Evolutionary conservation across 1,140 invertebrate genomes (phyloP).

Genomic region (Panulirus ornatus): DNA sequence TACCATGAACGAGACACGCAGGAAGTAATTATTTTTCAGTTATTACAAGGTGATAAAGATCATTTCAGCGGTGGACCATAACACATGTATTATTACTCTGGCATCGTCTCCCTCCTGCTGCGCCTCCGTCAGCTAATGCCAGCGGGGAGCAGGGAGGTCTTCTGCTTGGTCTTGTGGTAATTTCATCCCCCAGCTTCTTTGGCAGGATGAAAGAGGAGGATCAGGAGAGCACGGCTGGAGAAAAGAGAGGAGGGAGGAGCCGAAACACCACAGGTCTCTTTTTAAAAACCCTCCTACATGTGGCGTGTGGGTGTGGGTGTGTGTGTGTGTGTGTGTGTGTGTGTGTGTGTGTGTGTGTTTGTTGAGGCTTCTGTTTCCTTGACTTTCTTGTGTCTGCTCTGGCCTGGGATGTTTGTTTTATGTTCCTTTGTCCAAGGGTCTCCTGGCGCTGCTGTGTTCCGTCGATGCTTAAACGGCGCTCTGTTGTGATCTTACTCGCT

Average conservation of each 20-base stretch:
- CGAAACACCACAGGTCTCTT: no score
- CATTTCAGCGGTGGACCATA: neutral
- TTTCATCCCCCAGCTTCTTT: no score
- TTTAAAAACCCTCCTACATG: no score
- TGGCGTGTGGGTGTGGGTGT: neutral
- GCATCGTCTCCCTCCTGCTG: neutral
- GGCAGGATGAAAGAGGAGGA: neutral
- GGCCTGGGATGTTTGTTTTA: no score
- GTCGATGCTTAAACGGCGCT: no score
- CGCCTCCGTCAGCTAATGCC: neutral
- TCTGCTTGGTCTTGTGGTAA: neutral
- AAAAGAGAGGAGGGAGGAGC: neutral
- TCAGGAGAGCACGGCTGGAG: neutral
- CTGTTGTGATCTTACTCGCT: no score
- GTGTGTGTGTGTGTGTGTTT: neutral
- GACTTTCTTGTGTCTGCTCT: no score
- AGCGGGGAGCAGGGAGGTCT: neutral
- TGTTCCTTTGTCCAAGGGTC: no score
- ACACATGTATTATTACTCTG: neutral
- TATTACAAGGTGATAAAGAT: neutral
- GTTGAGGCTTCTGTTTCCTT: neutral
- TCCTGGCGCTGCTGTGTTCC: no score
- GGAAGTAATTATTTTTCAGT: neutral
- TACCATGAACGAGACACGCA: no score
- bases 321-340: slow-evolving; percentile 29